Base-by-base conservation (phyloP, 2,797 vertebrate species). In the Tokudaia tokunoshimensis region DNA sequence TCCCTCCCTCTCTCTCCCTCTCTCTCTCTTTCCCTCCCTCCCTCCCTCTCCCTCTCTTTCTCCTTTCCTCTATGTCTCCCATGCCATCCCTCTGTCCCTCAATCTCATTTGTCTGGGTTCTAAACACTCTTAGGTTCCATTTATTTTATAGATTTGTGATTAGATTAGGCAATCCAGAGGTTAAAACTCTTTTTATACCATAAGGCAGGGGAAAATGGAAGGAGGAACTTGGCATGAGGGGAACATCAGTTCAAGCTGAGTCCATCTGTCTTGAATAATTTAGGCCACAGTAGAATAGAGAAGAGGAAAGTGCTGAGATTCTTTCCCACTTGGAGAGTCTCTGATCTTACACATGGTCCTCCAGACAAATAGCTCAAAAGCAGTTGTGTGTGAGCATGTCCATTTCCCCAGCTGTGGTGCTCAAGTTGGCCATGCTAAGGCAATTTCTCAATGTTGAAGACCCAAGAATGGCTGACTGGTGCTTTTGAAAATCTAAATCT, bases 251-350 rank as follows among this genome's bases (percentile, higher is more conserved):
- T 88, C 87, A 90, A 47, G 72, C 29, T 5, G 31, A 94, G 72
- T 76, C 87, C 95, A 95, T 96, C 92, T 95, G 96, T 95, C 92
- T 97, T 96, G 89, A 98, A 93, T 95, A 95, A 96, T 75, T 84
- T 50, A 80, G 57, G 92, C 75, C 94, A 89, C 79, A 96, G 91
- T 84, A 74, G 85, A 94, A 75, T 59, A 92, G 91, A 52, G 65
- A 75, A 96, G 89, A 78, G 90, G 87, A 94, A 97, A 89, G 90
- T 94, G 57, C 91, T 89, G 94, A 95, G 70, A 94, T 96, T 86
- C 61, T 86, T 97, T 96, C 92, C 85, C 86, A 95, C 61, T 80
- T 94, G 57, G 74, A 75, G 78, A 89, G 93, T 92, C 89, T 97
- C 96, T 97, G 96, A 94, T 93, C 95, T 96, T 89, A 89, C 70